Conservation (phyloP, 2,888 invertebrate species). For the Calliopum simillimum region DNA sequence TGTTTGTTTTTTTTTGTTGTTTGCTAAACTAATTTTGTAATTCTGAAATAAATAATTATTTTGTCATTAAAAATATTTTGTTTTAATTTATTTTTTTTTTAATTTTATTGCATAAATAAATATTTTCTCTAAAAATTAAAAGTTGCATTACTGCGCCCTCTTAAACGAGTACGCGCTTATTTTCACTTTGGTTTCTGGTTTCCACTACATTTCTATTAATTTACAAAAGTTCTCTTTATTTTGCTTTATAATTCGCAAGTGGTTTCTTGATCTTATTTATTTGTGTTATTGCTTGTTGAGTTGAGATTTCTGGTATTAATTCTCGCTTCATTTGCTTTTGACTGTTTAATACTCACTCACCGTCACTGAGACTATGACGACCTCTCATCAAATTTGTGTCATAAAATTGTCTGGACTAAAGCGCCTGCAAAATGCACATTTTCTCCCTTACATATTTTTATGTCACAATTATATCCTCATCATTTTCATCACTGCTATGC, state of each 20-base stretch:
- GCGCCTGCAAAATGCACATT: background rate
- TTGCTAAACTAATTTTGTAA: conserved; percentile 27
- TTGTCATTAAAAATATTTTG: conserved; percentile 10
- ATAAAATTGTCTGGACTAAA: background rate
- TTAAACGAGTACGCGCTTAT: background rate
- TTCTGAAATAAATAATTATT: conserved; percentile 38
- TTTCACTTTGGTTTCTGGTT: background rate
- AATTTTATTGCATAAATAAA: conserved; percentile 8
- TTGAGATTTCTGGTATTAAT: background rate
- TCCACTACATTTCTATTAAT: too few species aligned
- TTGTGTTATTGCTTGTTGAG: conserved; percentile 18
- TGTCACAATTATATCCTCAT: conserved; percentile 66
- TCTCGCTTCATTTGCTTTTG: background rate
- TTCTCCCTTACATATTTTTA: conserved; percentile 47
- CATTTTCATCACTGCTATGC: conserved; percentile 63
- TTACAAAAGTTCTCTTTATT: background rate
- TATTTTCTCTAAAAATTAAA: conserved; percentile 10
- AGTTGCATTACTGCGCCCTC: background rate
- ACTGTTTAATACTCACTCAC: background rate
- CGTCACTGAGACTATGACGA: background rate
- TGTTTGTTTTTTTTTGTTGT: conserved; percentile 52
- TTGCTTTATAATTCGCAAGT: background rate
- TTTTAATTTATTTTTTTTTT: conserved; percentile 31
- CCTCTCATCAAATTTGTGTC: background rate
- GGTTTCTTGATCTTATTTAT: background rate